Evolutionary conservation across 2,888 invertebrate species (phyloP).

Genomic region (Drosophila falleni): DNA sequence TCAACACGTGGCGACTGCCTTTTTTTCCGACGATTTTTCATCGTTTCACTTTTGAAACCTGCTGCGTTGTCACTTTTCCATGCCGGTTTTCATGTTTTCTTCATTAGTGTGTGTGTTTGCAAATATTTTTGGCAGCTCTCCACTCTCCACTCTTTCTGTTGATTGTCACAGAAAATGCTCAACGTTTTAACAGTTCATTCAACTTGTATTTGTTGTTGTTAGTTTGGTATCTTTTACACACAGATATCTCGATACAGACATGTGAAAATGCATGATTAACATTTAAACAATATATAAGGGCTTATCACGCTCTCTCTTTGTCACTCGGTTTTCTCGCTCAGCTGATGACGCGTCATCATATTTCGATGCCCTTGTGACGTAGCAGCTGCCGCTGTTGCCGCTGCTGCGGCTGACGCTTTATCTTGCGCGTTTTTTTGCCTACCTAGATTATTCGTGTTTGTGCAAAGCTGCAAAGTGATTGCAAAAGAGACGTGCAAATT

Average conservation of each 20-base stretch:
- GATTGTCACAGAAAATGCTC: slow-evolving; percentile 12
- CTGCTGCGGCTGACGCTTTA: slow-evolving; percentile 25
- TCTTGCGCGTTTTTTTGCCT: slow-evolving; percentile 50
- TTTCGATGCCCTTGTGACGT: slow-evolving; percentile 53
- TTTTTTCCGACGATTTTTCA: slow-evolving; percentile 29
- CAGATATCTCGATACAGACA: neutral
- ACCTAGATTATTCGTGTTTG: slow-evolving; percentile 28
- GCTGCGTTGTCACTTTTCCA: slow-evolving; percentile 52
- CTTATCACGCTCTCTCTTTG: slow-evolving; percentile 24
- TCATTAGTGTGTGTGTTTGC: slow-evolving; percentile 6
- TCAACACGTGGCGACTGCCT: slow-evolving; percentile 70
- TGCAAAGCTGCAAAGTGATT: slow-evolving; percentile 30
- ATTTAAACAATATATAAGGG: slow-evolving; percentile 17
- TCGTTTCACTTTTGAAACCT: slow-evolving; percentile 21
- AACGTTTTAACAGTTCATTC: slow-evolving; percentile 57
- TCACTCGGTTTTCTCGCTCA: slow-evolving; percentile 24
- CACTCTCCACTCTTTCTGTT: neutral
- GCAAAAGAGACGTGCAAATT: slow-evolving; percentile 40
- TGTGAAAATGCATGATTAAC: neutral
- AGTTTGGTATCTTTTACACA: slow-evolving; percentile 23
- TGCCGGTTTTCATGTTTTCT: slow-evolving; percentile 7
- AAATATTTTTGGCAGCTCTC: slow-evolving; percentile 10
- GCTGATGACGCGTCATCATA: slow-evolving; percentile 61
- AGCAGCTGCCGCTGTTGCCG: slow-evolving; percentile 41
- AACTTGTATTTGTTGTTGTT: slow-evolving; percentile 42